Evolutionary conservation across 2,888 invertebrate genomes (phyloP), one percentile per base, ranked within the genome.

Genomic region (Tenthredo distinguenda): DNA sequence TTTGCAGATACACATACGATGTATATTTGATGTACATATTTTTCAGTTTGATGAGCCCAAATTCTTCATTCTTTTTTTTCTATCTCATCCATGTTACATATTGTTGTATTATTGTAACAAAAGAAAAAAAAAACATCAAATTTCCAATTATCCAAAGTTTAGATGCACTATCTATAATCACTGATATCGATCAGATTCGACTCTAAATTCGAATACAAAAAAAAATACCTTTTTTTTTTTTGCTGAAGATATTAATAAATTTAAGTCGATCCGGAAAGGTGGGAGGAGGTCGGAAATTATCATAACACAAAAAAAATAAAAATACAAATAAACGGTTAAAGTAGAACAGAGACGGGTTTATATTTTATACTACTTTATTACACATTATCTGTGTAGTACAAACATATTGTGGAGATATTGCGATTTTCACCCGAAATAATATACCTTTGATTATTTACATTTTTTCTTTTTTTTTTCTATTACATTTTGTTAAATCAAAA

Each of bases 391-490:
- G 68, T 83, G 81, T 81, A 81, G 71, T 83, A 83, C 68, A 83
- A 83, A 71, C 31, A 71, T n/a, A 55, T 68, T 81, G 31, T 68
- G 47, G 71, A 83, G 65, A 83, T 47, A 50, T 40, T 62, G 62
- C 62, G 43, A 37, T 62, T 40, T 55, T 82, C 40, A 82, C 82
- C 62, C 74, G 84, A 86, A 50, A 65, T 86, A 84, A 71, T 43
- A 71, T 77, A 74, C 81, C 55, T 50, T 43, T 82, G 65, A 86
- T 79, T 85, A 79, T 81, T 47, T 83, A 82, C 85, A 84, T 84
- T 84, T 81, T 85, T 47, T 21, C 58, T 81, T 81, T 68, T 84
- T 71, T 77, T 62, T 81, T 74, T 62, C n/a, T 34, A 77, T 62
- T 31, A 65, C 31, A 65, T 68, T 83, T 83, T 68, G 71, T 71